These are phyloP conservation scores for Dendrolimus houi DNA, from an alignment of 2,888 invertebrate species.

Conservation along the genomic window DNA sequence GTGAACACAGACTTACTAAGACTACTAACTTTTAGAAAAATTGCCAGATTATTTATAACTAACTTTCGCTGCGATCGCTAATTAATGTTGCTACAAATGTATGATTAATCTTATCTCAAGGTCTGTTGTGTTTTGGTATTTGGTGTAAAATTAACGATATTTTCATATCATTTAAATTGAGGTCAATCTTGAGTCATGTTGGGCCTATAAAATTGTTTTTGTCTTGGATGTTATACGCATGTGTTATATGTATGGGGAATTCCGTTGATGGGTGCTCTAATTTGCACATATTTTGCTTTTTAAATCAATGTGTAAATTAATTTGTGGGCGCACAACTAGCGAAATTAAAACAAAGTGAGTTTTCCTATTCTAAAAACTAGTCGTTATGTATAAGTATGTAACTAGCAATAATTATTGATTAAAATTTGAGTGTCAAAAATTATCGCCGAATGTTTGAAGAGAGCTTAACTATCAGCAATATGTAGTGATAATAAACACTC, in stretches of 20 bases:
- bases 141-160: neutral
- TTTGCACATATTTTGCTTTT: neutral
- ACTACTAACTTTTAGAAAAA: neutral
- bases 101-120: neutral
- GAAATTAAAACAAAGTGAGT: neutral
- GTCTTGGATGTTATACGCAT: neutral
- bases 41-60: neutral
- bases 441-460: neutral
- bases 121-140: neutral
- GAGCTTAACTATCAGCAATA: conserved; percentile 6
- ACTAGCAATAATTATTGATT: neutral
- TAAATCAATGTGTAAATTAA: too few species aligned
- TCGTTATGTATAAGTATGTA: too few species aligned
- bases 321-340: neutral
- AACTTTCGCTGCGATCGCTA: neutral
- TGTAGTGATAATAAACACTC: conserved; percentile 1
- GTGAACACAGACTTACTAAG: conserved; percentile 15
- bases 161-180: neutral
- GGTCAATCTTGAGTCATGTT: neutral
- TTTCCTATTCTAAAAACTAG: neutral
- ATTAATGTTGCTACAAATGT: neutral
- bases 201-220: neutral
- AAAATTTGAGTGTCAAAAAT: too few species aligned
- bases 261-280: neutral
- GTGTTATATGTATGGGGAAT: neutral